Percentiles rank a stretch among this genome's conserved stretches.
These are phyloP conservation scores for Gadus macrocephalus DNA, from an alignment of 2,113 vertebrate species.

Conservation along the genomic window DNA sequence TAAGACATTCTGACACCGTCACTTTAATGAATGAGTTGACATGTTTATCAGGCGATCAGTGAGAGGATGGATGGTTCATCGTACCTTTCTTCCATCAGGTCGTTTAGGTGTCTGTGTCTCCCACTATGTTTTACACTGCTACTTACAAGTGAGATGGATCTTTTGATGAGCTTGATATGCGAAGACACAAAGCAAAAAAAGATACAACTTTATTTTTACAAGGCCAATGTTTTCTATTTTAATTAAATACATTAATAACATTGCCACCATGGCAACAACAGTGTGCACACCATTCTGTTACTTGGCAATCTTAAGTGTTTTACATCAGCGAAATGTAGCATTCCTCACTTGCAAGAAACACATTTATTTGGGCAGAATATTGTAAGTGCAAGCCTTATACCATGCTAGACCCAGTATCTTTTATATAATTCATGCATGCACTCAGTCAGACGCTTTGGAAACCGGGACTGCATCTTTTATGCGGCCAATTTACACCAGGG, in stretches of 20 bases:
- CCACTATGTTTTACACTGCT: no score
- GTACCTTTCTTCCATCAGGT: no score
- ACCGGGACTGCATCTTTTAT: conserved; percentile 15
- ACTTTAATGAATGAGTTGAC: no score
- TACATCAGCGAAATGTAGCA: conserved; percentile 36
- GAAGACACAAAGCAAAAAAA: no score
- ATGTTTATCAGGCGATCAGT: no score
- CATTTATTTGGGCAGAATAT: no score
- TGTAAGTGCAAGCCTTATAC: conserved; percentile 20
- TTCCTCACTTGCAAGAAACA: not conserved
- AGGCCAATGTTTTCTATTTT: conserved; percentile 38
- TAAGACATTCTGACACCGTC: no score
- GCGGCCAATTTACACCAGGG: not conserved
- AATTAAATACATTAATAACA: conserved; percentile 40
- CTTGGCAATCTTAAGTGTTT: conserved; percentile 40
- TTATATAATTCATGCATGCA: conserved; percentile 28
- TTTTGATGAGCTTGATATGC: no score
- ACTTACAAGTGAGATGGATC: no score
- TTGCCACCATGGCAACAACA: conserved; percentile 36
- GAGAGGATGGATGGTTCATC: no score
- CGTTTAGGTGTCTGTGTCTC: no score
- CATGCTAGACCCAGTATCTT: conserved; percentile 35
- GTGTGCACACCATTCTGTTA: conserved; percentile 36
- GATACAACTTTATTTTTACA: not conserved
- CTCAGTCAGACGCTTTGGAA: conserved; percentile 12